A percentile compares a stretch with the other conserved stretches of the same genome.
Evolutionary conservation across 1,140 invertebrate species (phyloP).

Genomic region (Anastrepha obliqua): DNA sequence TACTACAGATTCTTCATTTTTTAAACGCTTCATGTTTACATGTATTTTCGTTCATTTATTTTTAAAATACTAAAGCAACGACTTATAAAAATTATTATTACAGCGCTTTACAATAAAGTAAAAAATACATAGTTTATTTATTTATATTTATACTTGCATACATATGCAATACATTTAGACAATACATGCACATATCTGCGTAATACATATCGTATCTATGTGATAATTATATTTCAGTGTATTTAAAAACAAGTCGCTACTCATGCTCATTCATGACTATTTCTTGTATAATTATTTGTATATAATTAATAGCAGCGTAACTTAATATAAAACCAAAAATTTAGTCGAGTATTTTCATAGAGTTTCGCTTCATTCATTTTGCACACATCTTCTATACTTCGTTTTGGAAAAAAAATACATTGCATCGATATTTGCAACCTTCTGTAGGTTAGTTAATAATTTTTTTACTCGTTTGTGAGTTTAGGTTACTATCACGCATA

Average conservation of each 20-base stretch:
- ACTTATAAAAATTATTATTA: conserved; percentile 50
- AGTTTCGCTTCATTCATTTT: background rate
- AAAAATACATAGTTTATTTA: conserved; percentile 12
- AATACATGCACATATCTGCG: background rate
- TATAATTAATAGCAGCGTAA: conserved; percentile 31
- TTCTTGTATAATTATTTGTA: no score
- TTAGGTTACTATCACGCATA: conserved; percentile 24
- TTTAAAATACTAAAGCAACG: conserved; percentile 25
- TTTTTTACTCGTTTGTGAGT: conserved; percentile 13
- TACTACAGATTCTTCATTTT: background rate
- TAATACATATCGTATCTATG: background rate
- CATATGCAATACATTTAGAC: background rate
- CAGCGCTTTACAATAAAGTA: conserved; percentile 10
- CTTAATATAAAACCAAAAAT: conserved; percentile 15
- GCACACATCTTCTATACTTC: background rate
- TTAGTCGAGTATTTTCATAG: conserved; percentile 25
- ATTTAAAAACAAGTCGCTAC: background rate
- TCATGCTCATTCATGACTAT: background rate
- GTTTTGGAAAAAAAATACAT: background rate
- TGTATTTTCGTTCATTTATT: background rate
- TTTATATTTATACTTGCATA: background rate
- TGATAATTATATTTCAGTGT: background rate
- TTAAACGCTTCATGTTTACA: background rate
- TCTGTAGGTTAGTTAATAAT: background rate
- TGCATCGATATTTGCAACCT: background rate